Conservation (phyloP, 2,888 invertebrate species). For the Patella caerulea region DNA sequence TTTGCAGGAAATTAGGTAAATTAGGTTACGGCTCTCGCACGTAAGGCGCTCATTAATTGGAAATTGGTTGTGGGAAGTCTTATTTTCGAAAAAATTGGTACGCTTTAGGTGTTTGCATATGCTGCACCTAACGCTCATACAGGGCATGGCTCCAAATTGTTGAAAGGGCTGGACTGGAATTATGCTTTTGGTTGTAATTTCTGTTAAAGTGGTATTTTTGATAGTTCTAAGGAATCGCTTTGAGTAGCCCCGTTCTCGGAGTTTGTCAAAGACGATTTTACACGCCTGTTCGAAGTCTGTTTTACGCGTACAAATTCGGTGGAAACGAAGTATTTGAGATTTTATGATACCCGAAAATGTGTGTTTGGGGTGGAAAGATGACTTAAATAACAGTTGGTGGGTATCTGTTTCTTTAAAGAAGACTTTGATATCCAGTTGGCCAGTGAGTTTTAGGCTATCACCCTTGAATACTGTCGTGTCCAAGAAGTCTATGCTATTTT, state of each 20-base stretch:
- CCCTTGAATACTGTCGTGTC: constrained; percentile 5
- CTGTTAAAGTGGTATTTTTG: background rate
- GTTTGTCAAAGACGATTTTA: background rate
- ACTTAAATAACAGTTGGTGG: background rate
- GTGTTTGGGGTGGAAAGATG: background rate
- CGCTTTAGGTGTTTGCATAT: too few relatives aligned
- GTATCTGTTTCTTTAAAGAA: background rate
- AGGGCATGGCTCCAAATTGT: too few relatives aligned
- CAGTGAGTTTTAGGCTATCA: background rate
- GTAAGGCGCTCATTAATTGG: background rate
- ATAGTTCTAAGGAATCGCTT: background rate
- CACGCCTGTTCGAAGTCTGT: background rate
- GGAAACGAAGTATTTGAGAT: background rate
- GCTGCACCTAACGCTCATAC: too few relatives aligned
- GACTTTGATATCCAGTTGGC: background rate
- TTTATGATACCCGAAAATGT: background rate
- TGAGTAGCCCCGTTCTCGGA: background rate
- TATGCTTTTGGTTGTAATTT: background rate
- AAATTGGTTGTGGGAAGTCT: too few relatives aligned
- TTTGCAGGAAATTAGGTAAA: background rate
- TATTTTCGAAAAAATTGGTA: too few relatives aligned
- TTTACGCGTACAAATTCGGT: background rate
- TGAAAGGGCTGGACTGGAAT: too few relatives aligned
- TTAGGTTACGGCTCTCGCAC: background rate
- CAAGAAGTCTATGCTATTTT: background rate